Evolutionary conservation across 2,113 vertebrate species (phyloP), one percentile per base, ranked within the genome.

Genomic region (Callocephalon fimbriatum): DNA sequence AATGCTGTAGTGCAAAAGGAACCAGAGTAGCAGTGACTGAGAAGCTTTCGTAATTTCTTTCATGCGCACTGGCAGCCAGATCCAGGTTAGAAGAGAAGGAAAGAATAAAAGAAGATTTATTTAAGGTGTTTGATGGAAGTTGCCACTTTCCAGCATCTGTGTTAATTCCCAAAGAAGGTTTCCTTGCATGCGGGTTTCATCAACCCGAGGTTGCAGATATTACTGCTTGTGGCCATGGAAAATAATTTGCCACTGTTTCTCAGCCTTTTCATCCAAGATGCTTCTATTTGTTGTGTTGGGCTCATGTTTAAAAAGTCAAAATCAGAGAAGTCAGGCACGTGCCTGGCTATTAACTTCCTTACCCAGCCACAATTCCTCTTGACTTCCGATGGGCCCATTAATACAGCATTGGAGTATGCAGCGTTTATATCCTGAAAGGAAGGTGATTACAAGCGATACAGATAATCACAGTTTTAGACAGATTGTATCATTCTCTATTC

Each of bases 1-100:
- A 99, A 99, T 99, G 99, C 99, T 97, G 98, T 73, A 75, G 98
- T 96, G 99, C 98, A 98, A 95, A 98, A 98, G 99, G 98, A 99
- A 98, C 98, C 98, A 81, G 97, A 98, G 98, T 98, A 88, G 97
- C 99, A 91, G 98, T 99, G 99, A 98, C 98, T 98, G 98, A 99
- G 98, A 98, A 98, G 99, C 98, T 98, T 98, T 98, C 98, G 98
- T 99, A 97, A 99, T 99, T 99, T 99, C 99, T 99, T 99, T 98
- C 99, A 98, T 98, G 99, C 96, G 99, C 98, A 93, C 98, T 98
- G 98, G 99, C 98, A 98, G 98, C 98, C 96, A 95, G 98, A 98
- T 98, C 95, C 99, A 98, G 99, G 98, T 98, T 99, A 99, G 98
- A 98, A 98, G 98, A 97, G 98, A 98, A 98, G 98, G 98, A 97